Evolutionary conservation across 1,140 invertebrate species (phyloP).

Genomic region (Agrilus planipennis): DNA sequence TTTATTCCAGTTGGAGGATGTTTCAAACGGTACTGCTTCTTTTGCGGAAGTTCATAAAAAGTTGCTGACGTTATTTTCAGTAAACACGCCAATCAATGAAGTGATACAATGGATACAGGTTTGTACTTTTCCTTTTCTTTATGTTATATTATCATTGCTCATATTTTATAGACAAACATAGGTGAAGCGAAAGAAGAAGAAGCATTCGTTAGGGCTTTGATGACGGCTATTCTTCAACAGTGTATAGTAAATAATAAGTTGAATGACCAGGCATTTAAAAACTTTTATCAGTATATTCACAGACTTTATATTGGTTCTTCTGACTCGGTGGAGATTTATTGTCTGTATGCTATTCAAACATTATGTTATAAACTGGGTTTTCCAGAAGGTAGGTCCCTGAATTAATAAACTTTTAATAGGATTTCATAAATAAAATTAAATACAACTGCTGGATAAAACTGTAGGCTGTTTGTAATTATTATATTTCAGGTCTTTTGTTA

Average conservation of each 20-base stretch:
- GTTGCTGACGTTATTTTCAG: too few species aligned
- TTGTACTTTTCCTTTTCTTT: slow-evolving; percentile 17
- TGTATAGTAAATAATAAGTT: slow-evolving; percentile 41
- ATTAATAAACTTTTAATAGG: neutral
- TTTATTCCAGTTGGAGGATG: too few species aligned
- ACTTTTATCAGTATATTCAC: slow-evolving; percentile 46
- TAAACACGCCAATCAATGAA: too few species aligned
- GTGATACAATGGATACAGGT: slow-evolving; percentile 57
- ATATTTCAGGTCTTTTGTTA: slow-evolving; percentile 39
- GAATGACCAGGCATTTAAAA: slow-evolving; percentile 32
- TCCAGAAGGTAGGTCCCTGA: slow-evolving; percentile 52
- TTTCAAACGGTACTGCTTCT: too few species aligned
- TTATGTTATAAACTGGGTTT: slow-evolving; percentile 60
- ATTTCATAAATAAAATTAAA: too few species aligned
- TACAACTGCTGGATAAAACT: too few species aligned
- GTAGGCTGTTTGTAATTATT: too few species aligned
- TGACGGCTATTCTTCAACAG: slow-evolving; percentile 58
- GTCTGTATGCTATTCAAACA: slow-evolving; percentile 70
- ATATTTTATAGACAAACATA: slow-evolving; percentile 47
- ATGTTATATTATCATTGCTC: slow-evolving; percentile 15
- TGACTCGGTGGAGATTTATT: slow-evolving; percentile 63
- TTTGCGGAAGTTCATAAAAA: too few species aligned
- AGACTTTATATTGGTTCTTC: slow-evolving; percentile 61
- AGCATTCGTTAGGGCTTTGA: slow-evolving; percentile 59
- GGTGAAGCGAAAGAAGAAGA: slow-evolving; percentile 46